Evolutionary conservation across 2,113 vertebrate genomes (phyloP), one percentile per base, ranked within the genome.

Genomic region (Mesocricetus auratus): DNA sequence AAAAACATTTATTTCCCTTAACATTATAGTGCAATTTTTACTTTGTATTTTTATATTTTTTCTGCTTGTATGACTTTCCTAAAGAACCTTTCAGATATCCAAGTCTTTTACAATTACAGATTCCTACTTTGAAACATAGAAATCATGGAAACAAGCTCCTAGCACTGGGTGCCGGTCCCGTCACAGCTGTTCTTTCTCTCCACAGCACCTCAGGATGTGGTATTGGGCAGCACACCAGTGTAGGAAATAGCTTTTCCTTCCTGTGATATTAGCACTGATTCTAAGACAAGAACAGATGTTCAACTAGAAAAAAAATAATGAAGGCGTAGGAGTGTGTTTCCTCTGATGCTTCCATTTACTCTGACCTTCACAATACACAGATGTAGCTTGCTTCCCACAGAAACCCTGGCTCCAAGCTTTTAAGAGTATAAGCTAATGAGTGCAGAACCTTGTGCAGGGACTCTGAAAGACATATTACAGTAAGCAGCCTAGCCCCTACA

Each of bases 271-370:
- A 94, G 31, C 31, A 87, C 68, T 71, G 60, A 89, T 95, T 94
- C 60, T 96, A 95, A 94, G 86, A 94, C 91, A 93, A 96, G 62
- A 97, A 92, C 96, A 97, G 94, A 97, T 97, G 96, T 96, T 96
- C 82, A 89, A 69, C 62, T 9, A 90, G 66, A 29, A 42, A 75
- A 60, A 82, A 68, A 69, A 24, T 33, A 69, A 75, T 53, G 33
- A 89, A 96, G 45, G 39, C 3, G 1, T 96, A 81, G 81, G 53
- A 82, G 75, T 75, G 17, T 66, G 66, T 85, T 97, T 88, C 82
- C n/a, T 91, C 53, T 66, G 74, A 47, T 15, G 6, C 69, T 93
- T 93, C 78, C 83, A 33, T 88, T 75, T 89, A 29, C 29, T 89
- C 62, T 96, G 95, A 94, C 86, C 81, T 89, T 62, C 26, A 81